Base-by-base conservation (phyloP, 2,797 vertebrate species). In the Heteromormyrus szaboi region DNA sequence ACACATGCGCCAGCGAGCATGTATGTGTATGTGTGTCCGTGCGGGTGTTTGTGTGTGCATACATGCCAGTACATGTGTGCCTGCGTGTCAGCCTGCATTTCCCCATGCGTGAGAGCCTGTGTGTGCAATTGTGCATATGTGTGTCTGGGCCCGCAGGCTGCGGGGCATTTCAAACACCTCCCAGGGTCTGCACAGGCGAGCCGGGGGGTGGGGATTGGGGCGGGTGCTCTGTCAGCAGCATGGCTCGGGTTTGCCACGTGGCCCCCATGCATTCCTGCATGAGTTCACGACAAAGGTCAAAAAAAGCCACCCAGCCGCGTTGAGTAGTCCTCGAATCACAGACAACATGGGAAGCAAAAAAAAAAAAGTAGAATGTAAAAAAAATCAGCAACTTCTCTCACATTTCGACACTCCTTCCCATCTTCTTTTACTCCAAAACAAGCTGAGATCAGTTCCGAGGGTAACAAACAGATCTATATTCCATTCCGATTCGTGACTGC, bases 101-200 rank as follows among this genome's bases (percentile, higher is more conserved):
- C 9, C 25, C 62, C n/a, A 48, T 85, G 46, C 14, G 17, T 46
- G 37, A 41, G 3, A 41, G 19, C 37, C 12, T 84, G 79, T 46
- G 41, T 50, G 2, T 50, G 44, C 79, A 50, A 41, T 37, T 50
- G 44, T 84, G 44, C 46, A 8, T 48, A 11, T 54, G 85, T 89
- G 65, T 89, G 83, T 89, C 85, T 86, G 83, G 68, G 84, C 59
- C 62, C 83, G 7, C 56, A 54, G 17, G 7, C 88, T 86, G 83
- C 14, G 41, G 88, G 41, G 22, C 11, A 62, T 89, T 86, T 85
- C 88, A 89, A 86, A 89, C 81, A 68, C 56, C 56, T 86, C 84
- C 59, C 11, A 62, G 76, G 72, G 87, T 88, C 72, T 76, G 56
- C 25, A 17, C 25, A 85, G 44, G 29, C 53, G 19, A 65, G 46